Evolutionary conservation across 2,888 invertebrate species (phyloP), one percentile per base, ranked within the genome.

Genomic region (Meliscaeva auricollis): DNA sequence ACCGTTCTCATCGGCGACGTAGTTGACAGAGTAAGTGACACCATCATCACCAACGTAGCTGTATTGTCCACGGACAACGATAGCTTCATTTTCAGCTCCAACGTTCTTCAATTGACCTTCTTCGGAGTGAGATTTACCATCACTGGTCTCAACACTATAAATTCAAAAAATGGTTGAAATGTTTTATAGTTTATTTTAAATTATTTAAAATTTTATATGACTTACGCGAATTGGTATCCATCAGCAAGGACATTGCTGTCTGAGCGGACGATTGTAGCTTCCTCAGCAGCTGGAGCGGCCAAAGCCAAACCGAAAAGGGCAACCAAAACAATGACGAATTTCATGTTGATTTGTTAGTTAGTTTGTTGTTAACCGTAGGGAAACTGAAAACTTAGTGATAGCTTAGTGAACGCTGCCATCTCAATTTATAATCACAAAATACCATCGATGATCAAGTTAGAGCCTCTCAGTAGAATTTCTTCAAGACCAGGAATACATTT

Each of bases 231-330:
- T 11, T 58, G 41, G 79, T 72, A 87, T 50, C 73, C 64, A 7
- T 77, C 79, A 22, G 54, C 13, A 5, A 11, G 3, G 48, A 76
- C 80, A 90, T 95, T 93, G 80, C 93, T 92, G 52, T 95, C 95
- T 89, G 94, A 94, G 84, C 94, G 93, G 60, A 94, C 87, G 87
- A 95, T 93, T 89, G 94, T 93, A 2, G 94, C 95, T 88, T 94
- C 94, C 89, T 93, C 15, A 30, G 91, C 72, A 88, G 87, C 8
- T 64, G 90, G 90, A 48, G 91, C 91, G 35, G 90, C 90, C 75
- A 89, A 84, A 48, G 88, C 90, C 68, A 89, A 88, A 68, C 89
- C 90, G 74, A 90, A 87, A 80, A 90, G 80, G 78, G 89, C 89
- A 87, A 89, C 89, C 81, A 90, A 80, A 76, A 89, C 88, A 76